Evolutionary conservation across 2,797 vertebrate genomes (phyloP), one percentile per base, ranked within the genome.

Genomic region (Sphenodon punctatus): DNA sequence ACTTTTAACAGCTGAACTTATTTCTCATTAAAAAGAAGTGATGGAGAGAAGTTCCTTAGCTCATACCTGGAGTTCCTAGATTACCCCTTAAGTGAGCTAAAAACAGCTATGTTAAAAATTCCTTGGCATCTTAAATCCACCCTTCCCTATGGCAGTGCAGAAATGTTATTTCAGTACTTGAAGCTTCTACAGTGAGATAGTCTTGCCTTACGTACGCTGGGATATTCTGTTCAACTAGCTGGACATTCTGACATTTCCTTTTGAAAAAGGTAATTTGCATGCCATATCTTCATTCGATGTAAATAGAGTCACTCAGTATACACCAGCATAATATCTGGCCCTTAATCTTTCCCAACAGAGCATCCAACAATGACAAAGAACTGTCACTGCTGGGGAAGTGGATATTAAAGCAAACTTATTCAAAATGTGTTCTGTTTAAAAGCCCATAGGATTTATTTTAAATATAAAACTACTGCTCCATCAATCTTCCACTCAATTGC

Each of bases 1-100:
- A 53, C 36, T 80, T 87, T 75, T 34, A 78, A 82, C 66, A 91
- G 82, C 85, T 69, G 66, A 93, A 90, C 8, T 63, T 60, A 45
- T 23, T 65, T 60, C 66, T 84, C 68, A 19, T 55, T 80, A 27
- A 67, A 78, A 63, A 63, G 41, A 77, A 72, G 22, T 51, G n/a
- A n/a, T n/a, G 19, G 30, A 53, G 16, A 41, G 77, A 73, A 84
- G 10, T 42, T 67, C 36, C 41, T 32, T 74, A 42, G 23, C 2
- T 8, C 23, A 34, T 65, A 48, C 15, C 49, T 88, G 70, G 8
- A 1, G 51, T 4, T 32, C 68, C 23, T 3, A 4, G 51, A 36
- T 74, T 51, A 65, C 59, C 72, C 67, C 80, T 67, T 11, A 86
- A 67, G 4, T 22, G 27, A 84, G 42, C 12, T 73, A 55, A 59